Base-by-base conservation (phyloP, 2,797 vertebrate species). In the Setipinna tenuifilis region DNA sequence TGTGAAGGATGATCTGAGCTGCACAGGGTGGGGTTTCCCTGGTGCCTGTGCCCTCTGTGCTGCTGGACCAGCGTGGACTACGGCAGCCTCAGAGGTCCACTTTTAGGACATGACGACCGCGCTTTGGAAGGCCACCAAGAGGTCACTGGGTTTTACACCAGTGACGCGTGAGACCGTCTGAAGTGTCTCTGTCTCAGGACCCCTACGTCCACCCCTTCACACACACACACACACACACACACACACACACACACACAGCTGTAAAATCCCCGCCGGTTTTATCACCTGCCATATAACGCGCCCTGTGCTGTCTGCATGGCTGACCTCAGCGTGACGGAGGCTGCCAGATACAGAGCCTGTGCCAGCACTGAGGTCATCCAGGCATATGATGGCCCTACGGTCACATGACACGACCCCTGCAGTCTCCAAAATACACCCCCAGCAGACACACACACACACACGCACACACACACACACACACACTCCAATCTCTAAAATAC, bases 271-370 rank as follows among this genome's bases (percentile, higher is more conserved):
- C 57, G 0, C 61, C 12, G 2, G 68, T 87, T 86, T 89, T 87
- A 90, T 88, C 82, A 89, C 87, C 90, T 82, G 87, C 48, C 85
- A 85, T 57, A 83, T 75, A 68, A 83, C 50, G 65, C 46, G 86
- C 85, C 85, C 83, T 78, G 25, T 58, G 81, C 11, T 11, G 28
- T 86, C 84, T 82, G 46, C 58, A 23, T 71, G 48, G 21, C 1
- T 58, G 62, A 75, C 11, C 82, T 19, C 31, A 86, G 83, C 86
- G 78, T 48, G 50, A 23, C 85, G 85, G 87, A 87, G 85, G 44
- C 83, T 82, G 65, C 81, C 44, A 3, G 86, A 85, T 85, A n/a
- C n/a, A n/a, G n/a, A n/a, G n/a, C 83, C 80, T 81, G 68, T 82
- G 54, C 82, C 44, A 65, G 23, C 10, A 9, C 25, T 25, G 61